phyloP scores from a whole-genome alignment of 2,888 invertebrate genomes.

The Andrena minutula region DNA sequence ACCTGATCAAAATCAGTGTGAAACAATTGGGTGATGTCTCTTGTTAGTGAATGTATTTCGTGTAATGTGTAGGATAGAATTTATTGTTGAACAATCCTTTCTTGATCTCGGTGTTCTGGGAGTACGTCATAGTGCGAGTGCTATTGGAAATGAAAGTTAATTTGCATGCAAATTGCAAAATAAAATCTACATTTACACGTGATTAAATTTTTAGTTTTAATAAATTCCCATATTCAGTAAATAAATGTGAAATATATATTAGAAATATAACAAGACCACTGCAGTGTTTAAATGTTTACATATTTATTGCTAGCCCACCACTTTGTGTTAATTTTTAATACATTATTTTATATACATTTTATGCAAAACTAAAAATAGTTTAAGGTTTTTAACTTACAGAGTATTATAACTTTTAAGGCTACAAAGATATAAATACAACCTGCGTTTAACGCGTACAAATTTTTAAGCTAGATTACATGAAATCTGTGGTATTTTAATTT shows the following conservation, averaged over 20 bases:
- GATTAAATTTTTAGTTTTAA: too few relatives aligned
- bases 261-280: neutral
- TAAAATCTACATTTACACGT: too few relatives aligned
- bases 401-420: constrained; percentile 35
- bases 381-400: constrained; percentile 21
- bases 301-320: constrained; percentile 53
- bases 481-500: neutral
- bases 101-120: too few relatives aligned
- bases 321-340: constrained; percentile 16
- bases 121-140: too few relatives aligned
- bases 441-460: constrained; percentile 4
- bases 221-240: neutral
- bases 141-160: too few relatives aligned
- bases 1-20: too few relatives aligned
- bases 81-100: too few relatives aligned
- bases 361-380: constrained; percentile 33
- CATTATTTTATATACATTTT: constrained; percentile 48
- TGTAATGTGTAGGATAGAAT: too few relatives aligned
- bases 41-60: too few relatives aligned
- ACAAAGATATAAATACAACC: constrained; percentile 23
- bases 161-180: too few relatives aligned
- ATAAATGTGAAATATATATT: neutral
- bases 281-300: constrained; percentile 25
- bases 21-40: too few relatives aligned
- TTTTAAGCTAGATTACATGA: constrained; percentile 16